These are phyloP conservation scores for Triops cancriformis DNA, from an alignment of 1,140 invertebrate genomes.

Conservation along the genomic window DNA sequence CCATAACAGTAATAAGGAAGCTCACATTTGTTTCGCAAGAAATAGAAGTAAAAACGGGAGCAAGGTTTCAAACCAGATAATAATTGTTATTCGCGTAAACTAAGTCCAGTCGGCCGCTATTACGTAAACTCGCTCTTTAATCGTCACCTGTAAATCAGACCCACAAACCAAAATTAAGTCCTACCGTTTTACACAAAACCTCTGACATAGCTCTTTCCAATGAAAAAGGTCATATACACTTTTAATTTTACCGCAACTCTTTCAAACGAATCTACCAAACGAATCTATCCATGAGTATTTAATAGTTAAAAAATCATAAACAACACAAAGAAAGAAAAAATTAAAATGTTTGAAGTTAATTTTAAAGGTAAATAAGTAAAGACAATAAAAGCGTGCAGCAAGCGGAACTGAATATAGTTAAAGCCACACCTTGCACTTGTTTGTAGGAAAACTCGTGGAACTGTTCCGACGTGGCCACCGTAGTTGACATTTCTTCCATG, in stretches of 20 bases:
- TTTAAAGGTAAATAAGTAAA: slow-evolving; percentile 20
- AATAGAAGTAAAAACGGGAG: slow-evolving; percentile 8
- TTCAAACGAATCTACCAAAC: too few relatives aligned
- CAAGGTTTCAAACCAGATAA: not conserved
- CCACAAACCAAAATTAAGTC: not conserved
- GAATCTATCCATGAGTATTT: too few relatives aligned
- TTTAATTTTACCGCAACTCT: too few relatives aligned
- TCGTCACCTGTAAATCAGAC: slow-evolving; percentile 20
- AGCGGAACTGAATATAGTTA: slow-evolving; percentile 17
- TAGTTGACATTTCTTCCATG: slow-evolving; percentile 25
- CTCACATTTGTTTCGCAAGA: not conserved
- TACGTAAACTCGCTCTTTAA: not conserved
- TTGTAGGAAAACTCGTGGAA: slow-evolving; percentile 28
- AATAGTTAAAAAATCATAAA: too few relatives aligned
- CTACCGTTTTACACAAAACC: not conserved
- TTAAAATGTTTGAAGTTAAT: too few relatives aligned
- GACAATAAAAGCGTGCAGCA: not conserved
- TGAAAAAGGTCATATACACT: too few relatives aligned
- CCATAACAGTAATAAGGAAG: slow-evolving; percentile 7
- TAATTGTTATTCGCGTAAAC: slow-evolving; percentile 3
- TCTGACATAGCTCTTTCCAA: too few relatives aligned
- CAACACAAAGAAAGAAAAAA: too few relatives aligned
- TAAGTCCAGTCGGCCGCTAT: slow-evolving; percentile 5
- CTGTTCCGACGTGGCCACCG: slow-evolving; percentile 26
- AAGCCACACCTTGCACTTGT: slow-evolving; percentile 27